Conservation (phyloP, 2,888 invertebrate genomes). For the Laothoe populi region DNA sequence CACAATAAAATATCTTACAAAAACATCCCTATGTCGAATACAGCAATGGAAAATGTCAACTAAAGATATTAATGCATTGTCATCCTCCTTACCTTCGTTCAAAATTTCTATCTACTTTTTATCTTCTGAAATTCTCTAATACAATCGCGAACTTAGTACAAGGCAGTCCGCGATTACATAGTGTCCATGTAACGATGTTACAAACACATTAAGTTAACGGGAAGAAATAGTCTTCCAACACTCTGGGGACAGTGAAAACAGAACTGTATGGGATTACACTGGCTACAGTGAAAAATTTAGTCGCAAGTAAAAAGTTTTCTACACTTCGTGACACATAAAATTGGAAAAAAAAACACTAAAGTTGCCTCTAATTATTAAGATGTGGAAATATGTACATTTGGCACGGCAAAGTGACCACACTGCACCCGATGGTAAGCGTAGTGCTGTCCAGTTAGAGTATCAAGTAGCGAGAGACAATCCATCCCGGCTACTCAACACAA, state of each 20-base stretch:
- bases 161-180: neutral
- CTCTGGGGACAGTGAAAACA: slow-evolving; percentile 44
- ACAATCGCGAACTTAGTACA: neutral
- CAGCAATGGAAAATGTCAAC: neutral
- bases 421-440: no score
- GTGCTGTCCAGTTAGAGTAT: no score
- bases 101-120: neutral
- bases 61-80: neutral
- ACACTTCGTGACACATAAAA: slow-evolving; percentile 47
- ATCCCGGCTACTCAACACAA: no score
- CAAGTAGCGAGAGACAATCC: no score
- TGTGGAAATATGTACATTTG: slow-evolving; percentile 34
- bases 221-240: slow-evolving; percentile 41
- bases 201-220: slow-evolving; percentile 50
- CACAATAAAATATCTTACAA: neutral
- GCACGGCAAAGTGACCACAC: no score
- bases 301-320: slow-evolving; percentile 30
- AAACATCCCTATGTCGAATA: neutral
- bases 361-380: slow-evolving; percentile 49
- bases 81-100: neutral
- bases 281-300: slow-evolving; percentile 53
- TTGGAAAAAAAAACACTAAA: slow-evolving; percentile 59
- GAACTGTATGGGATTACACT: slow-evolving; percentile 48
- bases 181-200: slow-evolving; percentile 22
- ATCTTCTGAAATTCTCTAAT: neutral